Conservation (phyloP, 2,888 invertebrate species). For the Piscicola geometra region DNA sequence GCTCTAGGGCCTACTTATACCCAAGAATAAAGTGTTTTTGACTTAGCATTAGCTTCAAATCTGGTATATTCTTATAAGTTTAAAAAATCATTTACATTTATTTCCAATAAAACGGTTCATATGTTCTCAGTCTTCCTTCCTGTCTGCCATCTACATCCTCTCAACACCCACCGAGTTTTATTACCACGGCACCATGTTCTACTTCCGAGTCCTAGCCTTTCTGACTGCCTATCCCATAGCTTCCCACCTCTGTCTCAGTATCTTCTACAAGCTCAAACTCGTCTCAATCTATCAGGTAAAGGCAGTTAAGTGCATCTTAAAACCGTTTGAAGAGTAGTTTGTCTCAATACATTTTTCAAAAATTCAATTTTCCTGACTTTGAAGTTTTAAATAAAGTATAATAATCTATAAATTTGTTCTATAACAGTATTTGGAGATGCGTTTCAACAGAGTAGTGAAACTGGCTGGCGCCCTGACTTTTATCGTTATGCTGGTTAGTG, state of each 20-base stretch:
- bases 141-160: constrained; percentile 49
- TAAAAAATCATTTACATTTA: neutral
- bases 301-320: no score
- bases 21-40: no score
- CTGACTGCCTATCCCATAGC: constrained; percentile 66
- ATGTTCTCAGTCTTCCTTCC: constrained; percentile 43
- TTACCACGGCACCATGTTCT: constrained; percentile 76
- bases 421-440: constrained; percentile 45
- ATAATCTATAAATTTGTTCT: neutral
- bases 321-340: no score
- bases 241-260: constrained; percentile 50
- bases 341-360: neutral
- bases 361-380: no score
- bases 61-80: no score
- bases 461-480: constrained; percentile 42
- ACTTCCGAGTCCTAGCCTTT: constrained; percentile 63
- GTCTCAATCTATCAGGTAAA: constrained; percentile 51
- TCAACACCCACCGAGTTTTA: constrained; percentile 49
- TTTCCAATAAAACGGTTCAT: neutral
- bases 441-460: constrained; percentile 45
- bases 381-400: no score
- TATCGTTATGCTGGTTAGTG: constrained; percentile 41
- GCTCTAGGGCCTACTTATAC: no score
- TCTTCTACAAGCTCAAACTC: constrained; percentile 48
- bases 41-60: no score